Evolutionary conservation across 1,140 invertebrate genomes (phyloP).

Genomic region (Macrostomum lignano): DNA sequence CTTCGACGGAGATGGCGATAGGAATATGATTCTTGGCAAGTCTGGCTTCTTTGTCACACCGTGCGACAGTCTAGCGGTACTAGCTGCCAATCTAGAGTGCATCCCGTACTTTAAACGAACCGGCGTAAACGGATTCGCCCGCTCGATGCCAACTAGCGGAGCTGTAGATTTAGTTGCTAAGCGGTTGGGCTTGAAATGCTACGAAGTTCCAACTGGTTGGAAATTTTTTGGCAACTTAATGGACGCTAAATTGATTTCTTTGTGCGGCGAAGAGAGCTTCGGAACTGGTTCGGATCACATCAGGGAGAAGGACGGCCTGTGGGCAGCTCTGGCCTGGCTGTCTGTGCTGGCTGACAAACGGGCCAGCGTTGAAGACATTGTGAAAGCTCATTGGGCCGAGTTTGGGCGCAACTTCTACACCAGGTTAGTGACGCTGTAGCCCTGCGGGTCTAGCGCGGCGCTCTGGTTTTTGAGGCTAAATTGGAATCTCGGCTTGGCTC

Average conservation of each 20-base stretch:
- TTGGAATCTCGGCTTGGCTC: too few species aligned
- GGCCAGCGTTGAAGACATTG: constrained; percentile 45
- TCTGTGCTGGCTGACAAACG: constrained; percentile 39
- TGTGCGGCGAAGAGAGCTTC: constrained; percentile 97
- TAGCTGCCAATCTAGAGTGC: constrained; percentile 57
- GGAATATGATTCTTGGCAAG: constrained; percentile 84
- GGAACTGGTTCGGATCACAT: constrained; percentile 42
- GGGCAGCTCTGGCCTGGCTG: constrained; percentile 83
- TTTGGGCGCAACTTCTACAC: constrained; percentile 90
- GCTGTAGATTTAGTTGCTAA: constrained; percentile 69
- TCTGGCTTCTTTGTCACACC: constrained; percentile 92
- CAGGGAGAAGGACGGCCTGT: constrained; percentile 88
- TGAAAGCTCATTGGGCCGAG: constrained; percentile 55
- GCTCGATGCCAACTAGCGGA: constrained; percentile 90
- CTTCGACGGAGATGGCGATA: constrained; percentile 90
- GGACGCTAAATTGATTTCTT: constrained; percentile 63
- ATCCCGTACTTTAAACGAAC: constrained; percentile 75
- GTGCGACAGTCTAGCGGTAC: constrained; percentile 75
- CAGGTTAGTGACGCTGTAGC: constrained; percentile 35
- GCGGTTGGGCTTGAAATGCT: constrained; percentile 43
- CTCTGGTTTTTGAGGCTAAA: too few species aligned
- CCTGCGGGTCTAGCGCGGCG: too few species aligned
- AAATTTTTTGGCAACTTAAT: constrained; percentile 93
- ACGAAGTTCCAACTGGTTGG: constrained; percentile 88
- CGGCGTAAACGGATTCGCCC: constrained; percentile 53